These are phyloP conservation scores for Pangasianodon gigas DNA, from an alignment of 2,113 vertebrate genomes.

Conservation along the genomic window DNA sequence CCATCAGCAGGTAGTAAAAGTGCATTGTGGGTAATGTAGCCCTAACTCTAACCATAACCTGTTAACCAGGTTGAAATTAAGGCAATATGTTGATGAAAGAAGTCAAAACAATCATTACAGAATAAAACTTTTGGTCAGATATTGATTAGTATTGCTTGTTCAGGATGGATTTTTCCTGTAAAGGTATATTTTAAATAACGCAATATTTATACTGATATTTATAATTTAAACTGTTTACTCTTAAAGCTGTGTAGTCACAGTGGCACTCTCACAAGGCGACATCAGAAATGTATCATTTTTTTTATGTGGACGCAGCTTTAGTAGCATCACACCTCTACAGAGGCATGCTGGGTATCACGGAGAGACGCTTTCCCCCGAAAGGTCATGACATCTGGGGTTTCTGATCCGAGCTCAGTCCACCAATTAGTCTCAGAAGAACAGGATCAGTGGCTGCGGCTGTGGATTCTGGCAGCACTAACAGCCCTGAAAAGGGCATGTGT, in stretches of 20 bases:
- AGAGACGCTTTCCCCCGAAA: not conserved
- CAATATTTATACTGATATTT: not conserved
- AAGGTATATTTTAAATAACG: not conserved
- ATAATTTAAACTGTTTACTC: not conserved
- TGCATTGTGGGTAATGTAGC: not conserved
- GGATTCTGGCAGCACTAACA: constrained; percentile 9
- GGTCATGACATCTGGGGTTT: constrained; percentile 27
- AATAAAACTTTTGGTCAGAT: not conserved
- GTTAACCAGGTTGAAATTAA: not conserved
- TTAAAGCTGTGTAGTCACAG: not conserved
- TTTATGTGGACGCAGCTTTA: not conserved
- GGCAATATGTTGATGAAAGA: not conserved
- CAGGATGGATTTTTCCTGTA: not conserved
- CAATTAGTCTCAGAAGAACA: constrained; percentile 29
- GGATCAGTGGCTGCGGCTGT: not conserved
- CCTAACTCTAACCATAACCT: not conserved
- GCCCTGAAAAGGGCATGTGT: constrained; percentile 12
- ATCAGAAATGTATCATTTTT: not conserved
- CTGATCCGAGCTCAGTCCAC: not conserved
- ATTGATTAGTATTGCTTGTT: not conserved
- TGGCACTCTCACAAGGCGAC: too few relatives aligned
- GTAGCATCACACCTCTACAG: too few relatives aligned
- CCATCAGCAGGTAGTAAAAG: not conserved
- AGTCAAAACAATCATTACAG: not conserved
- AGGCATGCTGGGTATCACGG: not conserved